Evolutionary conservation across 2,888 invertebrate genomes (phyloP).

Genomic region (Ceratothoa steindachneri): DNA sequence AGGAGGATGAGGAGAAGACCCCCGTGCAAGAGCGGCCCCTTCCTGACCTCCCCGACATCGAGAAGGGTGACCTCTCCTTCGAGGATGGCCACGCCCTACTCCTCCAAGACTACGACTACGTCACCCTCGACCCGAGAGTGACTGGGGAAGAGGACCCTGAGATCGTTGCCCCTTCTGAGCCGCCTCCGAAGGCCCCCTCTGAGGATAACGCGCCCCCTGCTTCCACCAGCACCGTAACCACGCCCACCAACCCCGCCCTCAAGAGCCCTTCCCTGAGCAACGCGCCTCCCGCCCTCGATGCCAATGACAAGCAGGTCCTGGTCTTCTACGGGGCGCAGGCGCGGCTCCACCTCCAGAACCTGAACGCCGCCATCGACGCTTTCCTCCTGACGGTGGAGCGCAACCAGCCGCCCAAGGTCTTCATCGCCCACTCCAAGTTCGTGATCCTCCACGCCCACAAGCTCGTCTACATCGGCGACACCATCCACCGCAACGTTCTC

Average conservation of each 20-base stretch:
- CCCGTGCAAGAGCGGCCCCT: constrained; percentile 39
- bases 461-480: constrained; percentile 89
- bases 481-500: constrained; percentile 77
- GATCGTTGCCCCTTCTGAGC: constrained; percentile 68
- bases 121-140: constrained; percentile 71
- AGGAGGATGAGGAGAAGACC: constrained; percentile 41
- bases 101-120: constrained; percentile 86
- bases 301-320: constrained; percentile 76
- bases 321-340: constrained; percentile 84
- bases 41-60: constrained; percentile 25
- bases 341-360: constrained; percentile 74
- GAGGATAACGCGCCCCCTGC: constrained; percentile 72
- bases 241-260: neutral
- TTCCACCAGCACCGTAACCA: constrained; percentile 52
- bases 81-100: constrained; percentile 57
- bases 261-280: neutral
- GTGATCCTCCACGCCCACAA: constrained; percentile 90
- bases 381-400: constrained; percentile 86
- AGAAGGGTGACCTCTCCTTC: constrained; percentile 50
- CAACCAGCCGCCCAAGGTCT: constrained; percentile 86
- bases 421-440: constrained; percentile 89
- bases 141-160: constrained; percentile 67
- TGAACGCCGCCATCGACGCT: constrained; percentile 84
- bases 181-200: constrained; percentile 66
- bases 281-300: constrained; percentile 53